A percentile compares a stretch with the other conserved stretches of the same genome.
These are phyloP conservation scores for Hirundo rustica DNA, from an alignment of 2,797 vertebrate genomes.

Conservation along the genomic window DNA sequence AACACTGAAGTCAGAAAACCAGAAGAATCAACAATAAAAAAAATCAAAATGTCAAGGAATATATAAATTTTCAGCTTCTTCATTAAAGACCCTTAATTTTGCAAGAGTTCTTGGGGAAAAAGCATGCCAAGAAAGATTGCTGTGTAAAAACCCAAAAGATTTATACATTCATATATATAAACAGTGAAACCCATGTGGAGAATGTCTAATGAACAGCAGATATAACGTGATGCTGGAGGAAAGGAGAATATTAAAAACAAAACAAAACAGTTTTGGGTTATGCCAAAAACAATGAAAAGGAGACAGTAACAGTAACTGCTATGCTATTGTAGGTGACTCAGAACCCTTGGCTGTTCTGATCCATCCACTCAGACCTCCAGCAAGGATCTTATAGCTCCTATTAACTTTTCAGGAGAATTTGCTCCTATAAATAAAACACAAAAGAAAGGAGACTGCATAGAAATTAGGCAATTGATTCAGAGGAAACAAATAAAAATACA, in stretches of 20 bases:
- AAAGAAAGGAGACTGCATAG: neutral
- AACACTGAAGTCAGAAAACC: neutral
- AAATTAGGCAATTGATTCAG: neutral
- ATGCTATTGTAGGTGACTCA: neutral
- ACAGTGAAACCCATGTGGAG: neutral
- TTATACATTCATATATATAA: neutral
- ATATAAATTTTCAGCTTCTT: neutral
- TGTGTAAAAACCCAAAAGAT: neutral
- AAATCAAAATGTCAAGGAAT: neutral
- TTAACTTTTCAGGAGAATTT: neutral
- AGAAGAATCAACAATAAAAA: neutral
- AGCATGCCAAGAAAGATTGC: neutral
- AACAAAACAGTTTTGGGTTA: neutral
- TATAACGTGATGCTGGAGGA: neutral
- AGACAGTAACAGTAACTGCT: neutral
- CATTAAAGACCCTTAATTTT: neutral
- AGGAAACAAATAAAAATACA: neutral
- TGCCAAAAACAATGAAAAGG: neutral
- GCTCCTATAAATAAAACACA: neutral
- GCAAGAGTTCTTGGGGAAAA: neutral
- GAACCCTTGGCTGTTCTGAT: neutral
- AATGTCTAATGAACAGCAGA: neutral
- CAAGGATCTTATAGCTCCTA: neutral
- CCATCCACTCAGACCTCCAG: neutral
- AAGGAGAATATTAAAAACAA: neutral